phyloP scores from a whole-genome alignment of 2,113 vertebrate species.

The Semicossyphus pulcher region DNA sequence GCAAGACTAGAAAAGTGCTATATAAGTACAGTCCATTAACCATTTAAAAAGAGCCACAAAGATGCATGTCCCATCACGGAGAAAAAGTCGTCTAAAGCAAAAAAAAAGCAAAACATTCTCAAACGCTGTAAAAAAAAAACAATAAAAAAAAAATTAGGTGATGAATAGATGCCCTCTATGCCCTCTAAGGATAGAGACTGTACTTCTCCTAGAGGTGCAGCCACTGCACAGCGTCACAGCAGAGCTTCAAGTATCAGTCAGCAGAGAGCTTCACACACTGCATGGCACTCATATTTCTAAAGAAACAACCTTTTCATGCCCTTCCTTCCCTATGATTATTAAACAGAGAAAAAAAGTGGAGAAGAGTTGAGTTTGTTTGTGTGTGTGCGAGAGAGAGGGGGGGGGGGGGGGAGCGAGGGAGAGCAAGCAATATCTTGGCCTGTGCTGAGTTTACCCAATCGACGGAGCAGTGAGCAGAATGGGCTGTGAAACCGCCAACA shows the following conservation, averaged over 20 bases:
- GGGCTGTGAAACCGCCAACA: constrained; percentile 34
- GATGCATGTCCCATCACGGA: no score
- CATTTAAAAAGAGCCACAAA: no score
- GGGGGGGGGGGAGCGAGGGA: neutral
- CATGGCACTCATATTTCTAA: neutral
- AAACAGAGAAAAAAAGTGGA: constrained; percentile 9
- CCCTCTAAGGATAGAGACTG: neutral
- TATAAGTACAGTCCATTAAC: no score
- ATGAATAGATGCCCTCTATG: neutral
- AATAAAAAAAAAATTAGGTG: constrained; percentile 4
- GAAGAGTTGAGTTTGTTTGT: constrained; percentile 16
- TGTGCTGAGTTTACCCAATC: constrained; percentile 15
- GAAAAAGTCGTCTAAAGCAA: no score
- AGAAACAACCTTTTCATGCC: neutral
- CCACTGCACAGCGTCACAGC: neutral
- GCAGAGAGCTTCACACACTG: neutral
- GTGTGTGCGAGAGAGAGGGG: neutral
- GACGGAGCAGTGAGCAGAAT: constrained; percentile 39
- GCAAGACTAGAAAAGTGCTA: no score
- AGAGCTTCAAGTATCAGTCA: neutral
- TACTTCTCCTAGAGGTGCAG: neutral
- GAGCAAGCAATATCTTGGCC: constrained; percentile 11
- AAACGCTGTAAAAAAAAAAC: neutral
- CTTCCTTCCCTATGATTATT: constrained; percentile 10
- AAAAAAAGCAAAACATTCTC: neutral